phyloP scores from a whole-genome alignment of 23 tunicate species.

The Trididemnum nubilum region DNA sequence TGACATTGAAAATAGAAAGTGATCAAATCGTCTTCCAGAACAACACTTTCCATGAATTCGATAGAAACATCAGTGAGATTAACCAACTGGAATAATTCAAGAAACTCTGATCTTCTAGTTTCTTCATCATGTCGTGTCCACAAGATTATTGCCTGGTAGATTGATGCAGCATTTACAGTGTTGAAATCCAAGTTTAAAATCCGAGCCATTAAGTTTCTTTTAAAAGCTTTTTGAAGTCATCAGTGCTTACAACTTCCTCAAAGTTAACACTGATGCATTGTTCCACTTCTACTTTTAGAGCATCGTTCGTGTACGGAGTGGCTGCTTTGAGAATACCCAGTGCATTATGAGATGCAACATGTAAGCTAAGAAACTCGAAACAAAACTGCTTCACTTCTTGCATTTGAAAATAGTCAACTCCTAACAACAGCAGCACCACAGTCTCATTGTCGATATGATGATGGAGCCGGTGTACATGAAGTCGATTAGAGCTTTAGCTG shows the following conservation, averaged over 20 bases:
- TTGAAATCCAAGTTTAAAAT: not conserved
- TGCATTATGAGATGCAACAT: not conserved
- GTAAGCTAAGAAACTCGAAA: not conserved
- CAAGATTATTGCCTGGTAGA: not conserved
- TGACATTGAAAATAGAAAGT: not conserved
- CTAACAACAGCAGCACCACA: not conserved
- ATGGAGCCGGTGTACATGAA: not conserved
- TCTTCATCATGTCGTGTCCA: not conserved
- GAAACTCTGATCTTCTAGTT: not conserved
- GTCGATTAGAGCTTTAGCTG: not conserved
- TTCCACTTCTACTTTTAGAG: not conserved
- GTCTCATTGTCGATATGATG: not conserved
- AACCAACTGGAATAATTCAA: not conserved
- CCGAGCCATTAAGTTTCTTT: not conserved
- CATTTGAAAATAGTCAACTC: not conserved
- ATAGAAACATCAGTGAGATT: too few species aligned
- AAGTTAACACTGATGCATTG: not conserved
- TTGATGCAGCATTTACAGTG: not conserved
- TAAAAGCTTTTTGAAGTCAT: not conserved
- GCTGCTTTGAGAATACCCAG: not conserved
- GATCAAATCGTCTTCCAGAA: not conserved
- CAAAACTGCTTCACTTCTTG: not conserved
- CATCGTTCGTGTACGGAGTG: not conserved
- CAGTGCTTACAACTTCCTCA: not conserved
- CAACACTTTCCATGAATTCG: not conserved